A percentile compares a stretch with the other conserved stretches of the same genome.
These are phyloP conservation scores for Holothuria leucospilota DNA, from an alignment of 53 echinoderm and acorn worm genomes.

Conservation along the genomic window DNA sequence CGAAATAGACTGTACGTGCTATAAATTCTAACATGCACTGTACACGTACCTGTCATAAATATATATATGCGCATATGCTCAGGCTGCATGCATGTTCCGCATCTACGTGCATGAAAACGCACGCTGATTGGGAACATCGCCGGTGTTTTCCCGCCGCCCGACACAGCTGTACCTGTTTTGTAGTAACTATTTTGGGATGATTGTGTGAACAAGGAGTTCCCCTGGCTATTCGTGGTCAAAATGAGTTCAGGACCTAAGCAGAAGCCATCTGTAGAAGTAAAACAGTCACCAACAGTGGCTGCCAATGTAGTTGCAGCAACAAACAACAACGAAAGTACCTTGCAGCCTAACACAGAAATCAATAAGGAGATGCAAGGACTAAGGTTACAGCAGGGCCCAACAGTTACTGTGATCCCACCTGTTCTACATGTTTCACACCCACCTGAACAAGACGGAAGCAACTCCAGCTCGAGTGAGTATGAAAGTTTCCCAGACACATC, in stretches of 20 bases:
- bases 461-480: constrained; percentile 59
- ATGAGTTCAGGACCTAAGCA: constrained; percentile 21
- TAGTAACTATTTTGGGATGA: not conserved
- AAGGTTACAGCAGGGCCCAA: constrained; percentile 6
- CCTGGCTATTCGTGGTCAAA: not conserved
- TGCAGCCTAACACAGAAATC: constrained; percentile 3
- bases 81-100: constrained; percentile 13
- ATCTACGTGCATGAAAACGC: constrained; percentile 37
- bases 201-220: not conserved
- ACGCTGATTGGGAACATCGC: constrained; percentile 55
- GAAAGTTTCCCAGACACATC: constrained; percentile 60
- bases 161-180: not conserved
- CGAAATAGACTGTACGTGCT: no score
- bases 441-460: constrained; percentile 61
- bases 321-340: not conserved
- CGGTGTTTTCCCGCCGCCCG: constrained; percentile 4
- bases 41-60: no score
- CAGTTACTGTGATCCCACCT: constrained; percentile 56
- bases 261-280: not conserved
- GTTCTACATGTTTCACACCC: constrained; percentile 79
- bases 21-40: no score
- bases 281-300: constrained; percentile 6
- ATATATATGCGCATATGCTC: no score
- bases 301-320: not conserved
- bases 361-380: constrained; percentile 8